Base-by-base conservation (phyloP, 2,113 vertebrate species). In the Prinia subflava region DNA sequence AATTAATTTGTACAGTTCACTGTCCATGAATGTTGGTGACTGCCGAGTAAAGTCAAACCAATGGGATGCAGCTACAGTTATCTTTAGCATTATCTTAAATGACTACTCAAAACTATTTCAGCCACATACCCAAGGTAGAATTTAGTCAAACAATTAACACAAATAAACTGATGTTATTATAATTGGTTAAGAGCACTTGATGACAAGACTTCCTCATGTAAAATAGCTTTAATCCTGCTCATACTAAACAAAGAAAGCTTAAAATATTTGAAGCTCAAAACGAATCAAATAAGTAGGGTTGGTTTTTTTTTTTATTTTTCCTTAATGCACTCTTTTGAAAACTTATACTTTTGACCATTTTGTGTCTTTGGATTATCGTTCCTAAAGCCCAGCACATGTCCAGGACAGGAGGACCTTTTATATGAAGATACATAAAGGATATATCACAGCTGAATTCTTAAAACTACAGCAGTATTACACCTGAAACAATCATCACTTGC, bases 11-110 rank as follows among this genome's bases (percentile, higher is more conserved):
- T 6, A 79, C 4, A 37, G 17, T 31, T 88, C 42, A n/a, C 8
- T 75, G 14, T 47, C 37, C 27, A 37, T 2, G 4, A 87, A 70
- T 1, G 0, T 2, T 79, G 37, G 31, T 3, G 1, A 62, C 3
- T 30, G 19, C 17, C 19, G 25, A 85, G 52, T 75, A 8, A 83
- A 79, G 44, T 15, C 13, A 59, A 53, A 83, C 25, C 49, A 39
- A 16, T 8, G 30, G 63, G 39, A 6, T 64, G 15, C 62, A 94
- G 47, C 30, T 80, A 59, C 49, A 67, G 15, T 24, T 44, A 46
- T 15, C 42, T 63, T 79, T 37, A 86, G 25, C 37, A 76, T 33
- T 63, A 33, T 5, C n/a, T 68, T 63, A 64, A 85, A 57, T 14
- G 16, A 39, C n/a, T 44, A 33, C 16, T 47, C 41, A 46, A 35